phyloP scores from a whole-genome alignment of 2,113 vertebrate species.

The Bubo scandiacus region DNA sequence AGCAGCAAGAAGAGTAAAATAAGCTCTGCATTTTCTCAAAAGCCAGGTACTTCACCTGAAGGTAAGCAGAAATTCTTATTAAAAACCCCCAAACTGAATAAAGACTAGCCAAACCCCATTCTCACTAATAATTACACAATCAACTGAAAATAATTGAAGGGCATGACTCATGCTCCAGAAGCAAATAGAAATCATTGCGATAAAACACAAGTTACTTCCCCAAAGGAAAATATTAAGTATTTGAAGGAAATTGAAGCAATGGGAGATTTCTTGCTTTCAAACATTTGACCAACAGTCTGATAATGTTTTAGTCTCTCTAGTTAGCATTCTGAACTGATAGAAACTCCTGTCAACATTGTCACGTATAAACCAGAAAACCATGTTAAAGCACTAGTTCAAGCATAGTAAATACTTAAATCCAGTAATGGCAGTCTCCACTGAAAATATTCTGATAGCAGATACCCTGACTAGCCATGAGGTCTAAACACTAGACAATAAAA shows the following conservation, averaged over 20 bases:
- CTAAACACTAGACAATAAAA: background rate
- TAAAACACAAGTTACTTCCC: slow-evolving; percentile 51
- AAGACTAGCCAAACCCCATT: background rate
- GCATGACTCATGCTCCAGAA: slow-evolving; percentile 36
- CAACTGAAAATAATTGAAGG: slow-evolving; percentile 53
- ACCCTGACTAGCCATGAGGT: background rate
- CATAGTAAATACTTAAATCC: background rate
- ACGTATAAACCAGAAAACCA: background rate
- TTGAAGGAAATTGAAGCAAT: slow-evolving; percentile 42
- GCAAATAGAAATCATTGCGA: slow-evolving; percentile 52
- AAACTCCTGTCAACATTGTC: background rate
- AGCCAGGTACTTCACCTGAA: slow-evolving; percentile 88
- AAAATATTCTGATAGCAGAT: background rate
- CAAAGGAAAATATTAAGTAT: slow-evolving; percentile 46
- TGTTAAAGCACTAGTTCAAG: background rate
- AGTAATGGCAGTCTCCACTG: background rate
- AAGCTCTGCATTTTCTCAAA: slow-evolving; percentile 88
- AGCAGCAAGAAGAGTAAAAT: slow-evolving; percentile 88
- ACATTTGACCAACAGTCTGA: background rate
- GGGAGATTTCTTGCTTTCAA: slow-evolving; percentile 43
- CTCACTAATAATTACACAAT: slow-evolving; percentile 36
- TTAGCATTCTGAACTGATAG: background rate
- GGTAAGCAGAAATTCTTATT: slow-evolving; percentile 77
- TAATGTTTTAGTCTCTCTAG: slow-evolving; percentile 6
- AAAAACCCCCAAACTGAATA: background rate